Evolutionary conservation across 2,888 invertebrate genomes (phyloP).

Genomic region (Gryllus longicercus): DNA sequence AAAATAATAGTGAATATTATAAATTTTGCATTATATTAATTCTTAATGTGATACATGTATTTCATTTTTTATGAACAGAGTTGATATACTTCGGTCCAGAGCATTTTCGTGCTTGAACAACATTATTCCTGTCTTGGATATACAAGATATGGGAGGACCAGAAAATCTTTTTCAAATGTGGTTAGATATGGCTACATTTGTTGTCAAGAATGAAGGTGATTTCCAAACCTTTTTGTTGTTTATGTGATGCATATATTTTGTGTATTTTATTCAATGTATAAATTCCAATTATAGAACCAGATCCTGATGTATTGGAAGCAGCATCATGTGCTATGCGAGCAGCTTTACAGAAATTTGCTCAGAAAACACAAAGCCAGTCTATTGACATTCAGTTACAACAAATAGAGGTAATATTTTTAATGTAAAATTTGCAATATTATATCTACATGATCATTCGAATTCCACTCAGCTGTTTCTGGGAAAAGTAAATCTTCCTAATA

Average conservation of each 20-base stretch:
- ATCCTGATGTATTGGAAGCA: slow-evolving; percentile 58
- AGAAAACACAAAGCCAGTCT: slow-evolving; percentile 51
- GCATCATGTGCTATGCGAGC: slow-evolving; percentile 72
- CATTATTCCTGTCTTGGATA: slow-evolving; percentile 59
- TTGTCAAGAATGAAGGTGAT: slow-evolving; percentile 54
- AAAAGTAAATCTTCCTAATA: no score
- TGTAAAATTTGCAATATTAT: no score
- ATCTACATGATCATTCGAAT: no score
- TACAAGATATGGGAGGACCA: slow-evolving; percentile 62
- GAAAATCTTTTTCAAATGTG: slow-evolving; percentile 52
- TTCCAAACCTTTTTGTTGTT: background rate
- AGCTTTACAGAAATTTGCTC: slow-evolving; percentile 64
- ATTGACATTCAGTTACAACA: slow-evolving; percentile 38
- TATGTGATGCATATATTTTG: background rate
- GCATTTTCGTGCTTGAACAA: slow-evolving; percentile 69
- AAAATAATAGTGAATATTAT: no score
- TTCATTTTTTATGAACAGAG: background rate
- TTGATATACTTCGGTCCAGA: slow-evolving; percentile 56
- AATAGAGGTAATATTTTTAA: background rate
- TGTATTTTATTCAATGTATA: background rate
- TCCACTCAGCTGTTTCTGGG: no score
- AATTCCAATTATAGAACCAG: slow-evolving; percentile 25
- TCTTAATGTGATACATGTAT: no score
- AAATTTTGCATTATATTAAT: no score
- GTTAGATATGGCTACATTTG: slow-evolving; percentile 62